Conservation (phyloP, 2,888 invertebrate species). For the Sialis fuliginosa region DNA sequence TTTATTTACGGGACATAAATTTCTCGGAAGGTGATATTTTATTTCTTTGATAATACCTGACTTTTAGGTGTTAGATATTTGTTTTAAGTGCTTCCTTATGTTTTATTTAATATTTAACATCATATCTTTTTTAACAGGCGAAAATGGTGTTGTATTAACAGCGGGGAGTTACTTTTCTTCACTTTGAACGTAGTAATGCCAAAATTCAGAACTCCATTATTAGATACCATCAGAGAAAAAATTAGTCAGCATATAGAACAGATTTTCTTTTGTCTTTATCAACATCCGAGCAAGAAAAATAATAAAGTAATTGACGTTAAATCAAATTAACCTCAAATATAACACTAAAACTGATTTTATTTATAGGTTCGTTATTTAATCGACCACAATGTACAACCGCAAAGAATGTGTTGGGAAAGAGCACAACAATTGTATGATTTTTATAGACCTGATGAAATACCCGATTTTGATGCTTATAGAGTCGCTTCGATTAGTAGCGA, state of each 20-base stretch:
- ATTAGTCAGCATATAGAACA: conserved; percentile 71
- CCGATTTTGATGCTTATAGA: conserved; percentile 63
- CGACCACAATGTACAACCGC: conserved; percentile 58
- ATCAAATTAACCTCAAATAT: conserved; percentile 2
- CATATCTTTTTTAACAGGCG: conserved; percentile 25
- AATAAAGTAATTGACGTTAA: conserved; percentile 25
- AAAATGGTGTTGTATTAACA: conserved; percentile 61
- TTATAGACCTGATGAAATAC: conserved; percentile 60
- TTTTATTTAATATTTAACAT: no score
- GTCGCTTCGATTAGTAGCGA: conserved; percentile 66
- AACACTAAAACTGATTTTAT: background rate
- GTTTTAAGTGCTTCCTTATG: no score
- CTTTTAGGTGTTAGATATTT: no score
- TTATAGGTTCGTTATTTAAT: conserved; percentile 37
- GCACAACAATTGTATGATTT: conserved; percentile 63
- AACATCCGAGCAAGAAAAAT: conserved; percentile 55
- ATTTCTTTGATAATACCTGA: no score
- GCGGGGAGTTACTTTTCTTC: conserved; percentile 62
- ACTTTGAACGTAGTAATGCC: conserved; percentile 59
- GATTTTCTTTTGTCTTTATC: conserved; percentile 68
- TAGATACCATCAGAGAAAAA: conserved; percentile 43
- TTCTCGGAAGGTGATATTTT: conserved; percentile 39
- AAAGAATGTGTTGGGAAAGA: conserved; percentile 52
- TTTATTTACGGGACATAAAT: conserved; percentile 69
- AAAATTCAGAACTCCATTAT: conserved; percentile 43